Evolutionary conservation across 2,888 invertebrate genomes (phyloP).

Genomic region (Laspeyria flexula): DNA sequence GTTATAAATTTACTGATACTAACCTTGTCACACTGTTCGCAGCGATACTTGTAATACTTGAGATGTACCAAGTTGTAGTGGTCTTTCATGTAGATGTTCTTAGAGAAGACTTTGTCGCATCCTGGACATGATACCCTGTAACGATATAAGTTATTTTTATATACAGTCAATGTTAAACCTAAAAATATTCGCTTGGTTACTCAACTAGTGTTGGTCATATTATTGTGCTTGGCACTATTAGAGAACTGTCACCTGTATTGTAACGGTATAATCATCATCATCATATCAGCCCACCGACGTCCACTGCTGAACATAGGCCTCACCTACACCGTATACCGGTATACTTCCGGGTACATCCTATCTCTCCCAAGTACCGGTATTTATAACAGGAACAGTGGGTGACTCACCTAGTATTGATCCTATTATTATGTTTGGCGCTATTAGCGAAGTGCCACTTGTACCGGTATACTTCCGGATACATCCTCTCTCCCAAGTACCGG

Average conservation of each 20-base stretch:
- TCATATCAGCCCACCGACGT: too few relatives aligned
- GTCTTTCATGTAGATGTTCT: conserved; percentile 66
- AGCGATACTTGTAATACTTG: conserved; percentile 58
- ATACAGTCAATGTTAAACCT: too few relatives aligned
- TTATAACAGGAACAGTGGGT: too few relatives aligned
- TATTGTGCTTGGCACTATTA: too few relatives aligned
- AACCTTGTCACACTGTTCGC: conserved; percentile 67
- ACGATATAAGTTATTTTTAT: background rate
- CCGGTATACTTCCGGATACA: conserved; percentile 46
- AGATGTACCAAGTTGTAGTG: conserved; percentile 64
- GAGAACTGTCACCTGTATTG: too few relatives aligned
- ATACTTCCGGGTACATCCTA: too few relatives aligned
- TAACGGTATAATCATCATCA: too few relatives aligned
- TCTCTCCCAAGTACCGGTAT: background rate
- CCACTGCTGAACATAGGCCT: too few relatives aligned
- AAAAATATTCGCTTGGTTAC: too few relatives aligned
- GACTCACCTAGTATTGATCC: conserved; percentile 35
- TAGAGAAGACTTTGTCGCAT: conserved; percentile 63
- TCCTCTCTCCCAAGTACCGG: conserved; percentile 43
- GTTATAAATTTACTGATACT: background rate
- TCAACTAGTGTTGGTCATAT: too few relatives aligned
- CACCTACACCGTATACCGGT: too few relatives aligned
- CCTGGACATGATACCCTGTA: conserved; percentile 67
- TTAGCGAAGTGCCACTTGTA: conserved; percentile 58
- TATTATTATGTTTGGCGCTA: conserved; percentile 29